Evolutionary conservation across 2,888 invertebrate genomes (phyloP), one percentile per base, ranked within the genome.

Genomic region (Thalpophila matura): DNA sequence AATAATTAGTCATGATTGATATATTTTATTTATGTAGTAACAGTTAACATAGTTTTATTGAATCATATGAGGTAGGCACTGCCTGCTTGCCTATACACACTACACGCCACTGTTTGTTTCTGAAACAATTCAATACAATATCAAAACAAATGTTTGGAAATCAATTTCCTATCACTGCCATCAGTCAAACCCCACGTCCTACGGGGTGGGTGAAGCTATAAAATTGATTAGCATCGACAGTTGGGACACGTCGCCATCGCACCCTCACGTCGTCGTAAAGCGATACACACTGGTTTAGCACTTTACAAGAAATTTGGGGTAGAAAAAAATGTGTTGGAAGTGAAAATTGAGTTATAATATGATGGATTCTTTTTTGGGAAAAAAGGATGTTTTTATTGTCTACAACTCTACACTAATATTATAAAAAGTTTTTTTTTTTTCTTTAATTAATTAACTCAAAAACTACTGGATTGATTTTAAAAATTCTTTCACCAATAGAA

Each of bases 221-320:
- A 85, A 86, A 82, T 85, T 83, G 80, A 84, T 88, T 87, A 86
- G 71, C 87, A 84, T 81, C 71, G 80, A 79, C 74, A 66, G 57
- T 58, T 46, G 22, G 6, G 55, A 64, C 78, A 77, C 55, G 56
- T 74, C 59, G 45, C 31, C 42, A 35, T n/a, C n/a, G 51, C 57
- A 50, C 76, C 81, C 79, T 55, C 61, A 29, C 16, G 45, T 63
- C 16, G 45, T 63, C 72, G 50, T 79, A 79, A 81, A 79, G 16
- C 29, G 29, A 26, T 58, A 58, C 76, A 51, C 47, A 62, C 31
- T 61, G 55, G 55, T 70, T 63, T 71, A 68, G 68, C 78, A 69
- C 78, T 79, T 74, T 43, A 61, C 50, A 51, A 20, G 33, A 49
- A 51, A 35, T 47, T 59, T 50, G 56, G 47, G 57, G 45, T 54